Percentiles rank a stretch among this genome's conserved stretches.
Conservation (phyloP, 2,797 vertebrate species). For the Oreochromis grahami region DNA sequence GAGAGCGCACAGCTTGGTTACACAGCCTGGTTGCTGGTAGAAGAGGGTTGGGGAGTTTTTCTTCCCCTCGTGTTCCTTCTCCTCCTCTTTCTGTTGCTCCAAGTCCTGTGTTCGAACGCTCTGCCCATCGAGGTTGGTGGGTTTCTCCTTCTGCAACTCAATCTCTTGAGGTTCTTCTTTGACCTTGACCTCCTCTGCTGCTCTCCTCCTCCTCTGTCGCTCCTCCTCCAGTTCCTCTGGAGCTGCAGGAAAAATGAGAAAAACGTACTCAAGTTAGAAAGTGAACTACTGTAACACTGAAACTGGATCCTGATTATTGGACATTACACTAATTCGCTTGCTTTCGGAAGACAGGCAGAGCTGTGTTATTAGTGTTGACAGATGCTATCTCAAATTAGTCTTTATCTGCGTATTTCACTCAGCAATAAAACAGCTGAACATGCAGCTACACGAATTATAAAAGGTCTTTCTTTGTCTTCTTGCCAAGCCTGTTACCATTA, state of each 20-base stretch:
- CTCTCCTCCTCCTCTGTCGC: slow-evolving; percentile 84
- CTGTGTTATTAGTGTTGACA: not conserved
- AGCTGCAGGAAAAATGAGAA: slow-evolving; percentile 68
- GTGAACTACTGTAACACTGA: not conserved
- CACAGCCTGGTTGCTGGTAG: slow-evolving; percentile 84
- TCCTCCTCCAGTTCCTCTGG: slow-evolving; percentile 93
- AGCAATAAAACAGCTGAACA: slow-evolving; percentile 3
- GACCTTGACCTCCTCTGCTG: slow-evolving; percentile 81
- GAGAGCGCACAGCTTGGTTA: slow-evolving; percentile 85
- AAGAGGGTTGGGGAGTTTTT: slow-evolving; percentile 78
- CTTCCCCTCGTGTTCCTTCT: slow-evolving; percentile 36
- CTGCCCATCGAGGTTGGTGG: slow-evolving; percentile 20
- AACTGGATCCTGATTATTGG: not conserved
- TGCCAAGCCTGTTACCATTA: not conserved
- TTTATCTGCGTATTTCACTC: slow-evolving; percentile 4
- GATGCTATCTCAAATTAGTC: slow-evolving; percentile 17
- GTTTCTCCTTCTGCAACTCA: slow-evolving; percentile 67
- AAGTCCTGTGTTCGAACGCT: slow-evolving; percentile 18
- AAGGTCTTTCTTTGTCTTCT: not conserved
- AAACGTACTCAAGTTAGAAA: not conserved
- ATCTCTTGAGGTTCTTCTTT: slow-evolving; percentile 93
- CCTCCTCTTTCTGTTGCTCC: slow-evolving; percentile 43
- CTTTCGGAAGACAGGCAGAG: not conserved
- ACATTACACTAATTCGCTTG: not conserved
- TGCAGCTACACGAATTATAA: not conserved